These are phyloP conservation scores for Punctoribates punctum DNA, from an alignment of 2,888 invertebrate species.

Conservation along the genomic window DNA sequence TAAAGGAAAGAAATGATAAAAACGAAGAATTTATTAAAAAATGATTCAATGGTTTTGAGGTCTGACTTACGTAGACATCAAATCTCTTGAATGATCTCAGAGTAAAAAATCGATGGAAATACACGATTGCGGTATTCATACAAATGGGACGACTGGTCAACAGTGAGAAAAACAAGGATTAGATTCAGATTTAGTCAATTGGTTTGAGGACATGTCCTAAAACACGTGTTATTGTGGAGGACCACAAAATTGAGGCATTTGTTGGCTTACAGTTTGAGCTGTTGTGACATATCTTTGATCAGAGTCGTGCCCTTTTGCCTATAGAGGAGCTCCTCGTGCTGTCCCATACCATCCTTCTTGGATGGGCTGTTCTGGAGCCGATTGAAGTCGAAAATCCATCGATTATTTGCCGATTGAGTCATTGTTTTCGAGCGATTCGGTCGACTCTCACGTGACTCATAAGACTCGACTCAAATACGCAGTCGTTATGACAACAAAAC, in stretches of 20 bases:
- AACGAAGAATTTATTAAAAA: neutral
- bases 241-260: neutral
- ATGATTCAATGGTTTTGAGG: too few relatives aligned
- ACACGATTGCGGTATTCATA: conserved; percentile 5
- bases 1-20: neutral
- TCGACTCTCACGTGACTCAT: neutral
- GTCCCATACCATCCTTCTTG: neutral
- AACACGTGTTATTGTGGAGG: neutral
- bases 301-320: neutral
- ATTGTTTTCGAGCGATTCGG: neutral
- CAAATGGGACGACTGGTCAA: neutral
- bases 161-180: neutral
- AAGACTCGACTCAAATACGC: neutral
- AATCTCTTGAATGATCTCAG: conserved; percentile 3
- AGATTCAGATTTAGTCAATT: neutral
- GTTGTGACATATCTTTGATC: neutral
- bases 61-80: neutral
- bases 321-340: neutral
- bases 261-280: neutral
- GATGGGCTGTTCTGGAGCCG: neutral
- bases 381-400: neutral
- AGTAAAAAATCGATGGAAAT: neutral
- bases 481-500: neutral
- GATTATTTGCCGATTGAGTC: neutral
- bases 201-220: neutral